phyloP scores from a whole-genome alignment of 2,797 vertebrate species.

The Sebastes iracundus region DNA sequence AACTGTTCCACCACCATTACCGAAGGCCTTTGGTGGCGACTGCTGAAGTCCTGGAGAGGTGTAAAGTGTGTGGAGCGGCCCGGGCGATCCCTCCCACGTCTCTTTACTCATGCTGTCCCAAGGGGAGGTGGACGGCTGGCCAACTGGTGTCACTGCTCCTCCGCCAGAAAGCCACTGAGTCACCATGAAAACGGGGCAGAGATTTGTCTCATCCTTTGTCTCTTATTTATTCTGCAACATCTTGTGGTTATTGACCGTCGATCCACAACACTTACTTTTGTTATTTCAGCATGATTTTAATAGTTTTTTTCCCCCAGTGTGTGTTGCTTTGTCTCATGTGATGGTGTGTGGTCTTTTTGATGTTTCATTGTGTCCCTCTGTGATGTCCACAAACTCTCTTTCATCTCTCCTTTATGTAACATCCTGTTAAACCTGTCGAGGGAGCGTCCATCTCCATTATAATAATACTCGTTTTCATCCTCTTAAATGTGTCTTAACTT shows the following conservation, averaged over 20 bases:
- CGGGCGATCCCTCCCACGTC: constrained; percentile 73
- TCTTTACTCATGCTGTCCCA: constrained; percentile 72
- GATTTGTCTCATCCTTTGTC: constrained; percentile 22
- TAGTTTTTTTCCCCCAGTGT: not conserved
- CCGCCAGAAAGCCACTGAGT: constrained; percentile 62
- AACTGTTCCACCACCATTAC: constrained; percentile 66
- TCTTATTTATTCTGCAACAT: constrained; percentile 13
- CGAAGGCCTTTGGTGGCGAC: constrained; percentile 46
- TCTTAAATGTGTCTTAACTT: constrained; percentile 23
- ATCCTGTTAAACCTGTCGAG: not conserved
- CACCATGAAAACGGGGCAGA: constrained; percentile 42
- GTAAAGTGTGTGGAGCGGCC: constrained; percentile 64
- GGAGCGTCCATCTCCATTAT: not conserved
- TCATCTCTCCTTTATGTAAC: not conserved
- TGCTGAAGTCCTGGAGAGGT: constrained; percentile 64
- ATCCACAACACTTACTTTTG: constrained; percentile 7
- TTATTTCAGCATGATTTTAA: not conserved
- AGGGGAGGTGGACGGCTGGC: constrained; percentile 68
- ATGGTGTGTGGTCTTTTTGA: constrained; percentile 1
- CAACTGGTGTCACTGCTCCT: constrained; percentile 70
- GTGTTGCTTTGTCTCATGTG: not conserved
- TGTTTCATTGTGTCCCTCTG: not conserved
- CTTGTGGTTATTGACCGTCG: not conserved
- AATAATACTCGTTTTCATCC: not conserved
- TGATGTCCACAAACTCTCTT: not conserved